Evolutionary conservation across 1,140 invertebrate species (phyloP).

Genomic region (Pseudoatta argentina): DNA sequence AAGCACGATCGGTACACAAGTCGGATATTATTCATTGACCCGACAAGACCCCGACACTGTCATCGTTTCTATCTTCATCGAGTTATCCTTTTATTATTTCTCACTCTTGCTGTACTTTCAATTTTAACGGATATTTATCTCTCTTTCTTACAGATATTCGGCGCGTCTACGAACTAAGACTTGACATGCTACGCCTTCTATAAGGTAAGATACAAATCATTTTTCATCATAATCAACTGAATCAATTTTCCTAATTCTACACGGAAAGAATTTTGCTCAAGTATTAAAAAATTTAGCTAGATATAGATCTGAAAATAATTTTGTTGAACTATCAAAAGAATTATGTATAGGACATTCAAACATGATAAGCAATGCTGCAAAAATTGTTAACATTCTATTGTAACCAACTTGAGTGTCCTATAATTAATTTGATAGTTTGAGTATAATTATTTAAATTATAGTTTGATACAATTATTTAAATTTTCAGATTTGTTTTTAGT

Average conservation of each 20-base stretch:
- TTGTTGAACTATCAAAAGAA: no score
- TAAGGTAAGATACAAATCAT: conserved; percentile 74
- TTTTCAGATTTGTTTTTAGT: no score
- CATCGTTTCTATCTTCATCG: background rate
- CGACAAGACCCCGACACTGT: background rate
- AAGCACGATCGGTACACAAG: conserved; percentile 36
- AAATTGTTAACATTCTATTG: no score
- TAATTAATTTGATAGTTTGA: no score
- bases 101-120: background rate
- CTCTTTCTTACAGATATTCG: conserved; percentile 81
- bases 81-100: conserved; percentile 32
- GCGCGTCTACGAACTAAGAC: conserved; percentile 70
- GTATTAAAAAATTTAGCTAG: no score
- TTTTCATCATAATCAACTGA: background rate
- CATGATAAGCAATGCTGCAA: no score
- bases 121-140: conserved; percentile 37
- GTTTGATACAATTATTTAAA: no score
- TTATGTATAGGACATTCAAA: no score
- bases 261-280: no score
- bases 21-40: conserved; percentile 46
- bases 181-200: conserved; percentile 79
- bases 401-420: no score
- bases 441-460: no score
- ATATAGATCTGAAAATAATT: no score
- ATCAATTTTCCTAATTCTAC: background rate